Percentiles rank a stretch among this genome's conserved stretches.
Evolutionary conservation across 2,888 invertebrate species (phyloP).

Genomic region (Drosophila ezoana): DNA sequence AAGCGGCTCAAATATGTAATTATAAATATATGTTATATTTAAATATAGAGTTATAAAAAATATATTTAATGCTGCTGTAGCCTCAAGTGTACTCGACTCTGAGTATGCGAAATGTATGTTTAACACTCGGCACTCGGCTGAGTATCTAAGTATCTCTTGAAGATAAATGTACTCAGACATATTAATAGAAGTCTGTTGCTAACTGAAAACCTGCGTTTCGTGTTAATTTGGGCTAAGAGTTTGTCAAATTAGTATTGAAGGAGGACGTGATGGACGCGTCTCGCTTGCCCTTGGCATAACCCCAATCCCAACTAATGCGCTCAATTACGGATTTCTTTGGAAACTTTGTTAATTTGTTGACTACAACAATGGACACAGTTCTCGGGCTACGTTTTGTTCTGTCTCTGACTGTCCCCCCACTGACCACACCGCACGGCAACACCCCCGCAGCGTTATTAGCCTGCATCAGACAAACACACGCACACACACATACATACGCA

Average conservation of each 20-base stretch:
- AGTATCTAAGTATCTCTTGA: background rate
- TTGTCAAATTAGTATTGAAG: slow-evolving; percentile 69
- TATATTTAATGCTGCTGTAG: too few relatives aligned
- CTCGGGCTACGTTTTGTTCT: background rate
- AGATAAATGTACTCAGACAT: slow-evolving; percentile 8
- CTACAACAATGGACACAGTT: slow-evolving; percentile 62
- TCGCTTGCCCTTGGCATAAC: slow-evolving; percentile 28
- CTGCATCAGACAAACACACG: slow-evolving; percentile 38
- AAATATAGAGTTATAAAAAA: too few relatives aligned
- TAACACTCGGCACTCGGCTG: background rate
- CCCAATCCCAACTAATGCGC: slow-evolving; percentile 53
- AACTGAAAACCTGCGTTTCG: slow-evolving; percentile 3
- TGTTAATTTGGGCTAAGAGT: slow-evolving; percentile 57
- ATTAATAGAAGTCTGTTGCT: background rate
- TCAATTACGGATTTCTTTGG: slow-evolving; percentile 73
- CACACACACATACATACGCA: slow-evolving; percentile 9
- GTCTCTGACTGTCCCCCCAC: slow-evolving; percentile 15
- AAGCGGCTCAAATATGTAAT: too few relatives aligned
- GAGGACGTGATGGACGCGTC: slow-evolving; percentile 48
- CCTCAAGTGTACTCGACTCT: too few relatives aligned
- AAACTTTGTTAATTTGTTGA: slow-evolving; percentile 77
- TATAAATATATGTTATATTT: too few relatives aligned
- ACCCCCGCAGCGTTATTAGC: slow-evolving; percentile 67
- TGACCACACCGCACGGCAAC: slow-evolving; percentile 49
- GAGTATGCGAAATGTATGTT: background rate